phyloP scores from a whole-genome alignment of 2,797 vertebrate species.

The Bucorvus abyssinicus region DNA sequence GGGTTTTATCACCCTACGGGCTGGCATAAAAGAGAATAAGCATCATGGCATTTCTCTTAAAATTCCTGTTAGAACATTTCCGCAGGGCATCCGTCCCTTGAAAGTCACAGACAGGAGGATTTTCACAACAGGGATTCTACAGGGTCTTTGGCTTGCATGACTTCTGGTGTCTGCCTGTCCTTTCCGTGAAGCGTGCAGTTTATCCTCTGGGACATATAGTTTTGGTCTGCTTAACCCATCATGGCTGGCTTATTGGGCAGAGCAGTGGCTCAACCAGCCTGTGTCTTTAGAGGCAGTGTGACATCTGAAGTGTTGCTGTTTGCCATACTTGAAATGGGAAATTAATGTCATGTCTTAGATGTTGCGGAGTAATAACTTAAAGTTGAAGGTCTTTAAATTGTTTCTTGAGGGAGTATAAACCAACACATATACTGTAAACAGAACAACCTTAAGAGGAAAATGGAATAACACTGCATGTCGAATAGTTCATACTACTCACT shows the following conservation, averaged over 20 bases:
- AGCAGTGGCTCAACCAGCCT: not conserved
- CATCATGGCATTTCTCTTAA: not conserved
- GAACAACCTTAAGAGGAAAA: not conserved
- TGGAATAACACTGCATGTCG: not conserved
- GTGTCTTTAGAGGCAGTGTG: not conserved
- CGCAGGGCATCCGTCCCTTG: rapidly evolving
- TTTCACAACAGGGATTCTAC: not conserved
- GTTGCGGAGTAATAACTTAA: not conserved
- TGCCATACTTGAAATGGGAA: not conserved
- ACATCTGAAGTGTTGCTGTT: not conserved
- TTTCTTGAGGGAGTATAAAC: not conserved
- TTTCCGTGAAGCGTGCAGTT: not conserved
- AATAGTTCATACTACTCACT: not conserved
- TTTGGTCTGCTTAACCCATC: not conserved
- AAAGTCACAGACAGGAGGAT: rapidly evolving
- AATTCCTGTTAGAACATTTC: not conserved
- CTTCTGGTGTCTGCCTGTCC: not conserved
- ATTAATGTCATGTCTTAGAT: not conserved
- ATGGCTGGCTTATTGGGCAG: not conserved
- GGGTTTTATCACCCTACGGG: not conserved
- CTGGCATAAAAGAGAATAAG: not conserved
- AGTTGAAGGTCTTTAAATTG: not conserved
- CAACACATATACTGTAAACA: not conserved
- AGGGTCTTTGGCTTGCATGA: not conserved
- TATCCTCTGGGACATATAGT: not conserved